Conservation (phyloP, 2,888 invertebrate genomes). For the Eretmocerus hayati region DNA sequence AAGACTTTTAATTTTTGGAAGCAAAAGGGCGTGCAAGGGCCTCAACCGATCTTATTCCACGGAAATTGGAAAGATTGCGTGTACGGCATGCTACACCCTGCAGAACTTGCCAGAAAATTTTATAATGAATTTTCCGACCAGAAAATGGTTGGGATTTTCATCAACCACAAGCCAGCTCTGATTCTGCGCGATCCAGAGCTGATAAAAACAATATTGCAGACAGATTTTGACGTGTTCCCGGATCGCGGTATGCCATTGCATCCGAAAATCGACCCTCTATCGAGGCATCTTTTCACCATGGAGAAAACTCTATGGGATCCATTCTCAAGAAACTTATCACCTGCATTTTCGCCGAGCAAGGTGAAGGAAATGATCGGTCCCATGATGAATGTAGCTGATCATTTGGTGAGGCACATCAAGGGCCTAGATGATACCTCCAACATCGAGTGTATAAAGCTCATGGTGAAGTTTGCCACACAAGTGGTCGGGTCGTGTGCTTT, state of each 20-base stretch:
- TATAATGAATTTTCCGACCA: slow-evolving; percentile 23
- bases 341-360: slow-evolving; percentile 49
- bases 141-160: slow-evolving; percentile 39
- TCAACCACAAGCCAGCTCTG: slow-evolving; percentile 46
- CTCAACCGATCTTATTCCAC: slow-evolving; percentile 43
- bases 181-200: slow-evolving; percentile 47
- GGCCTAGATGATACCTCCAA: slow-evolving; percentile 1
- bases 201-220: slow-evolving; percentile 46
- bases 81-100: slow-evolving; percentile 31
- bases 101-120: slow-evolving; percentile 33
- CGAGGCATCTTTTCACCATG: slow-evolving; percentile 43
- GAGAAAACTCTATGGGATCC: slow-evolving; percentile 49
- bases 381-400: slow-evolving; percentile 44
- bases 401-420: slow-evolving; percentile 43
- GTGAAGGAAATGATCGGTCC: slow-evolving; percentile 49
- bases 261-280: slow-evolving; percentile 46
- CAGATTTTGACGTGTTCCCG: slow-evolving; percentile 47
- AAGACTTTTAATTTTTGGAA: slow-evolving; percentile 46
- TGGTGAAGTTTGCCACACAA: slow-evolving; percentile 45
- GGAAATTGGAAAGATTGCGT: slow-evolving; percentile 43
- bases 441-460: slow-evolving; percentile 35
- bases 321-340: slow-evolving; percentile 47
- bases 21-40: slow-evolving; percentile 39
- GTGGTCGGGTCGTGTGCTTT: slow-evolving; percentile 47
- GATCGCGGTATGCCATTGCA: slow-evolving; percentile 42